Conservation (phyloP, 2,888 invertebrate genomes). For the Suillia variegata region DNA sequence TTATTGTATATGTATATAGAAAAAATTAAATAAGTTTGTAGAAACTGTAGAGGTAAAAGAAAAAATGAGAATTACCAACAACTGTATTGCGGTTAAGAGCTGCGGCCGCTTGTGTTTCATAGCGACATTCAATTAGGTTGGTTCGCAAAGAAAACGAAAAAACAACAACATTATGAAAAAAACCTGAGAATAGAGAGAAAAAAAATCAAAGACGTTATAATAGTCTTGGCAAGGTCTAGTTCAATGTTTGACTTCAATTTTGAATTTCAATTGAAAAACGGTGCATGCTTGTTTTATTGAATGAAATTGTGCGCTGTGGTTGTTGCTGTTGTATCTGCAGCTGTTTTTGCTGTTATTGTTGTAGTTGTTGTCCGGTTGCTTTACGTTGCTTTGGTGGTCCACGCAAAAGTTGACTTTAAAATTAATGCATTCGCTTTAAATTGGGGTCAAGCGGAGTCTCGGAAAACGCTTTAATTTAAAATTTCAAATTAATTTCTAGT, state of each 20-base stretch:
- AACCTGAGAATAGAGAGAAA: conserved; percentile 18
- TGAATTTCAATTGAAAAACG: neutral
- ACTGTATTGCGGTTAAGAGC: conserved; percentile 30
- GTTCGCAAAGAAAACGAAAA: neutral
- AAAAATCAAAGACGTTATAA: conserved; percentile 4
- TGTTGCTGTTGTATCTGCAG: no score
- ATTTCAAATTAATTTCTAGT: no score
- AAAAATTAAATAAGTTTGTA: no score
- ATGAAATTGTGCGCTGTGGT: neutral
- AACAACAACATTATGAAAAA: conserved; percentile 4
- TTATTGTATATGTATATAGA: no score
- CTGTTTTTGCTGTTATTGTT: no score
- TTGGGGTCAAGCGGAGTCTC: neutral
- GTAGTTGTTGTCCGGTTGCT: neutral
- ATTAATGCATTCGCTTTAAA: neutral
- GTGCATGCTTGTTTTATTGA: neutral
- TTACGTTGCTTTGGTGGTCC: neutral
- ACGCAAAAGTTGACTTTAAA: neutral
- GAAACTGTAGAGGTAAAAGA: no score
- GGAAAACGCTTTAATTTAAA: no score
- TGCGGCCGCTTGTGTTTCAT: conserved; percentile 20
- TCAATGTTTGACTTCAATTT: conserved; percentile 21
- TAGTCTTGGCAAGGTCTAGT: conserved; percentile 33
- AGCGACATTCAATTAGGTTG: conserved; percentile 27
- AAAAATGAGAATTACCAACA: no score